Conservation (phyloP, 2,113 vertebrate genomes). For the Anthoscopus minutus region DNA sequence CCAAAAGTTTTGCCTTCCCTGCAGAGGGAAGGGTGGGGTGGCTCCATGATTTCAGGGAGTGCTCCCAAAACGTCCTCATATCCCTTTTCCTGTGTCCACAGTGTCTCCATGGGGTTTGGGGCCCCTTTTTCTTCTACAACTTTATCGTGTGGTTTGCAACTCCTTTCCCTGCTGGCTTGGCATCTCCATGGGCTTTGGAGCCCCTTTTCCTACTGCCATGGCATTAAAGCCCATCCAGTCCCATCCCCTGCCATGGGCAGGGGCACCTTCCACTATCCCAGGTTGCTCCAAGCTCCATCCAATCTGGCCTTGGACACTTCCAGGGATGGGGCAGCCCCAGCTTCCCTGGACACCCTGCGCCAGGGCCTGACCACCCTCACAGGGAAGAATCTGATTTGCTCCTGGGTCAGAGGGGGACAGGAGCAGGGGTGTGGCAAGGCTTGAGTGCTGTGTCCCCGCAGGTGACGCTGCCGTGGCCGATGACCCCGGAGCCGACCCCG, state of each 20-base stretch:
- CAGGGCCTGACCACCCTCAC: not conserved
- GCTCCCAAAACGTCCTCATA: not conserved
- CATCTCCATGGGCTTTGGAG: not conserved
- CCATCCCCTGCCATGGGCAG: not conserved
- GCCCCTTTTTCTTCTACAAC: not conserved
- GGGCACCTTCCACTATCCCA: not conserved
- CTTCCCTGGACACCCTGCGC: not conserved
- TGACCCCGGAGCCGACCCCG: not conserved
- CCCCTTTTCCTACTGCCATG: not conserved
- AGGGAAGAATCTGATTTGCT: no score
- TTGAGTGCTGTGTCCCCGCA: not conserved
- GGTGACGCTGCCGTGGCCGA: not conserved
- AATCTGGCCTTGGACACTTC: not conserved
- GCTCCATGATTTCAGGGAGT: not conserved
- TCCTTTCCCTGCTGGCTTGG: not conserved
- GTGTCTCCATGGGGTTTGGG: not conserved
- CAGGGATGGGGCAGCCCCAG: not conserved
- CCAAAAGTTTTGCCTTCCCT: accelerated
- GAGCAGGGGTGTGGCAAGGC: not conserved
- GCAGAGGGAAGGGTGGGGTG: not conserved
- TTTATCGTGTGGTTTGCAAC: not conserved
- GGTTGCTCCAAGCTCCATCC: not conserved
- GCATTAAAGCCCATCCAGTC: not conserved
- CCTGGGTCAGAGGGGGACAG: not conserved
- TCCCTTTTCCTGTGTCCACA: not conserved